Conservation (phyloP, 2,888 invertebrate species). For the Lycophotia porphyrea region DNA sequence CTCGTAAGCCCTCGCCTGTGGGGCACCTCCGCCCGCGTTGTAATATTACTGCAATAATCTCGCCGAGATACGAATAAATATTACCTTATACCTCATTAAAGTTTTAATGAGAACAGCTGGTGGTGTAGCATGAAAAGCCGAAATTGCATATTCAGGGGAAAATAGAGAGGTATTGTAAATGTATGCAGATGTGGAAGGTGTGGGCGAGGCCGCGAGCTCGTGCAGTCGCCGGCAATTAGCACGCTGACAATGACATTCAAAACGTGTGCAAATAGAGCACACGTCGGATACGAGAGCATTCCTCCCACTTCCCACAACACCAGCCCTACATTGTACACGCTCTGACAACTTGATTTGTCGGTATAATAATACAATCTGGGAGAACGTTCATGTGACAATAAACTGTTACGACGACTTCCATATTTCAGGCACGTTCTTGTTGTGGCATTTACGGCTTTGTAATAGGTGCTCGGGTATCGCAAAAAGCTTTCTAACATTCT, state of each 20-base stretch:
- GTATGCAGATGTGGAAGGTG: constrained; percentile 67
- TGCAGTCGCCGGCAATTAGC: constrained; percentile 83
- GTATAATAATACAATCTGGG: constrained; percentile 64
- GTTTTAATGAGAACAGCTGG: constrained; percentile 72
- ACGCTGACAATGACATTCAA: constrained; percentile 88
- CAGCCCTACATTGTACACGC: constrained; percentile 43
- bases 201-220: constrained; percentile 60
- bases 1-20: constrained; percentile 65
- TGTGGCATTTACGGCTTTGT: constrained; percentile 65
- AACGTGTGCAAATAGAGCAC: constrained; percentile 86
- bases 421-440: constrained; percentile 65
- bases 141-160: constrained; percentile 73
- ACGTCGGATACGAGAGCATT: constrained; percentile 65
- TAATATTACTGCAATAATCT: constrained; percentile 67
- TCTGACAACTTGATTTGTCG: constrained; percentile 64
- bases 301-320: constrained; percentile 64
- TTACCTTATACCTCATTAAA: constrained; percentile 68
- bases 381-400: constrained; percentile 60
- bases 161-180: constrained; percentile 71
- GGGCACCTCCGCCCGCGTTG: constrained; percentile 56
- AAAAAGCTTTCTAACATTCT: constrained; percentile 41
- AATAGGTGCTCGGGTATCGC: constrained; percentile 54
- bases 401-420: constrained; percentile 61
- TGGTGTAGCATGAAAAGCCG: constrained; percentile 61
- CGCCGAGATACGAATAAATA: constrained; percentile 62